Base-by-base conservation (phyloP, 2,888 invertebrate species). In the Hirtodrosophila alboralis region DNA sequence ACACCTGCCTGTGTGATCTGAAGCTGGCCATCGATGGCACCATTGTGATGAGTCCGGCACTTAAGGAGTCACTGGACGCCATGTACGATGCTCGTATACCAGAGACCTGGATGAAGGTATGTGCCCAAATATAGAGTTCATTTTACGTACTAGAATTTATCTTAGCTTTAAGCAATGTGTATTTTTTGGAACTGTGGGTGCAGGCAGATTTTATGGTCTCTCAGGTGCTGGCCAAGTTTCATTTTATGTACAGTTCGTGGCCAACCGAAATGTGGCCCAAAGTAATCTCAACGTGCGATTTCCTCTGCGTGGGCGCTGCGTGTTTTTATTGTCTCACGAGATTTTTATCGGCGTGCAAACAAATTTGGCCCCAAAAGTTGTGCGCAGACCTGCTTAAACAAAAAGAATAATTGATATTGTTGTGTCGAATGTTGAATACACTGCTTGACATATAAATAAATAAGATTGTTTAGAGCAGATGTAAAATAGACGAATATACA, bases 1-100 rank as follows among this genome's bases (percentile, higher is more conserved):
- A 94, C 44, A 93, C 93, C 0, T 98, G 97, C 4, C 91, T 98
- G 40, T 94, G 94, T 49, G 97, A 98, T 91, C 92, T 98, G 43
- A 97, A 97, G 90, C 92, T 98, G 65, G 98, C 98, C 9, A 98
- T 98, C 67, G 98, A 98, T 86, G 98, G 98, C 26, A 98, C 98
- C 0, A 98, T 98, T 77, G 95, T 98, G 18, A 98, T 98, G 98
- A 98, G 97, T 86, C 96, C 97, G 87, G 94, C 93, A 14, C 92
- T 98, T 23, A 92, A 96, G 61, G 95, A 96, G 75, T 96, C 97
- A 0, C 91, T 98, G 27, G 98, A 98, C 89, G 96, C 98, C 9
- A 98, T 98, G 97, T 98, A 97, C 88, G 98, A 98, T 89, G 98
- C 98, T 1, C 93, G 97, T 63, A 96, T 98, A 71, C 98, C 98